These are phyloP conservation scores for Montipora efflorescens DNA, from an alignment of 64 coral and sea anemone species.

Conservation along the genomic window DNA sequence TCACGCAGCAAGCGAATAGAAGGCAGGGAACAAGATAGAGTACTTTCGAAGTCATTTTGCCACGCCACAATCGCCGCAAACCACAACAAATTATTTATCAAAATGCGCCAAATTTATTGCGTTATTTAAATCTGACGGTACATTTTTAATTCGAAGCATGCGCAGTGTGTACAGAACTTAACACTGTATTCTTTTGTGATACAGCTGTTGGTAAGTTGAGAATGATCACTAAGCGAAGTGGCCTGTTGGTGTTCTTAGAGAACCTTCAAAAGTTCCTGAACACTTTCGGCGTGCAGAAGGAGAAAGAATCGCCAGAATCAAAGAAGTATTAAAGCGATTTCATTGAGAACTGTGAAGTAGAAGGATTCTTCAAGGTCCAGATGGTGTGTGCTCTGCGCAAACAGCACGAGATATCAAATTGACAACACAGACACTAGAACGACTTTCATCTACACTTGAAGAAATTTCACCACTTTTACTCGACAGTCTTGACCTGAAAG, in stretches of 20 bases:
- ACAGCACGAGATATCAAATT: slow-evolving; percentile 41
- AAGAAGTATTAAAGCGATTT: slow-evolving; percentile 9
- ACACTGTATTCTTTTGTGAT: slow-evolving; percentile 48
- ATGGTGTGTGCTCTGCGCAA: slow-evolving; percentile 53
- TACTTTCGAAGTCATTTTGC: too few species aligned
- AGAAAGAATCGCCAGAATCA: neutral
- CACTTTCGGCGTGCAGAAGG: slow-evolving; percentile 41
- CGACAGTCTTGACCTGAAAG: slow-evolving; percentile 15
- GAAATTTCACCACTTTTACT: neutral
- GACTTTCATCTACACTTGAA: slow-evolving; percentile 33
- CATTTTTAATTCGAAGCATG: too few species aligned
- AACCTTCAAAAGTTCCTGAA: slow-evolving; percentile 44
- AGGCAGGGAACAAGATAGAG: too few species aligned
- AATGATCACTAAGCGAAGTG: slow-evolving; percentile 49
- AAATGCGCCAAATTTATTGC: too few species aligned
- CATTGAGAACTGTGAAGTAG: neutral
- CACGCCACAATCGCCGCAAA: too few species aligned
- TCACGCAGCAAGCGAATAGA: too few species aligned
- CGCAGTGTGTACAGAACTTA: slow-evolving; percentile 26
- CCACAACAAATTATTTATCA: too few species aligned
- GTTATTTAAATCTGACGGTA: too few species aligned
- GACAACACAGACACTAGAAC: slow-evolving; percentile 36
- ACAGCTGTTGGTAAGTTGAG: slow-evolving; percentile 33
- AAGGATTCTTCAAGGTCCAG: slow-evolving; percentile 53
- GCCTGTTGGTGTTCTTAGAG: slow-evolving; percentile 23